A percentile compares a stretch with the other conserved stretches of the same genome.
Evolutionary conservation across 2,888 invertebrate species (phyloP).

Genomic region (Ormyrus pomaceus): DNA sequence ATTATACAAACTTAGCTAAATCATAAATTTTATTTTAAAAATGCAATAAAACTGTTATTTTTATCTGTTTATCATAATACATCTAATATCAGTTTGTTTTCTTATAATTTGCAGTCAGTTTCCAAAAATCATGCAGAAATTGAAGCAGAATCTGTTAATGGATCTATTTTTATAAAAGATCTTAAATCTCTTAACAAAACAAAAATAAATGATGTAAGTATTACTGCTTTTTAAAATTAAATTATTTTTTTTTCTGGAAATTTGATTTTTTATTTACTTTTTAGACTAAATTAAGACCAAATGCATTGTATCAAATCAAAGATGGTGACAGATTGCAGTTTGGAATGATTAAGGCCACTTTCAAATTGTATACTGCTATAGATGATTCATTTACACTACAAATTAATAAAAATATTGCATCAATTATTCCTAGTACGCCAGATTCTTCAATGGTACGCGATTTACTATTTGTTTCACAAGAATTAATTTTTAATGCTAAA

Average conservation of each 20-base stretch:
- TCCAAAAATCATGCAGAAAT: slow-evolving; percentile 78
- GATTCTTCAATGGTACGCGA: slow-evolving; percentile 62
- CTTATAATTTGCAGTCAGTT: slow-evolving; percentile 72
- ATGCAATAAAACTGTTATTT: too few species aligned
- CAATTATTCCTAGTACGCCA: slow-evolving; percentile 62
- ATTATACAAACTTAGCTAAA: background rate
- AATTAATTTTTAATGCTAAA: background rate
- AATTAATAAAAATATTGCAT: slow-evolving; percentile 19
- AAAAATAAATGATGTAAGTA: slow-evolving; percentile 75
- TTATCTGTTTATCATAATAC: too few species aligned
- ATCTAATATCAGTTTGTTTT: too few species aligned
- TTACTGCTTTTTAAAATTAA: slow-evolving; percentile 15
- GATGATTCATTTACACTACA: slow-evolving; percentile 59
- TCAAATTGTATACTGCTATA: slow-evolving; percentile 41
- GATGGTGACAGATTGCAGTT: slow-evolving; percentile 67
- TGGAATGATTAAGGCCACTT: slow-evolving; percentile 65
- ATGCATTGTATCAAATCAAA: slow-evolving; percentile 67
- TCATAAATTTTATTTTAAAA: too few species aligned
- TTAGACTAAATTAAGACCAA: slow-evolving; percentile 65
- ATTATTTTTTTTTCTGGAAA: slow-evolving; percentile 27
- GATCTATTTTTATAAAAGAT: slow-evolving; percentile 75
- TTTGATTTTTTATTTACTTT: slow-evolving; percentile 49
- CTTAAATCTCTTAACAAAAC: slow-evolving; percentile 77
- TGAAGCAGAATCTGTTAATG: slow-evolving; percentile 69
- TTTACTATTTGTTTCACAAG: slow-evolving; percentile 1